Conservation (phyloP, 2,113 vertebrate genomes). For the Rhinolophus sinicus region DNA sequence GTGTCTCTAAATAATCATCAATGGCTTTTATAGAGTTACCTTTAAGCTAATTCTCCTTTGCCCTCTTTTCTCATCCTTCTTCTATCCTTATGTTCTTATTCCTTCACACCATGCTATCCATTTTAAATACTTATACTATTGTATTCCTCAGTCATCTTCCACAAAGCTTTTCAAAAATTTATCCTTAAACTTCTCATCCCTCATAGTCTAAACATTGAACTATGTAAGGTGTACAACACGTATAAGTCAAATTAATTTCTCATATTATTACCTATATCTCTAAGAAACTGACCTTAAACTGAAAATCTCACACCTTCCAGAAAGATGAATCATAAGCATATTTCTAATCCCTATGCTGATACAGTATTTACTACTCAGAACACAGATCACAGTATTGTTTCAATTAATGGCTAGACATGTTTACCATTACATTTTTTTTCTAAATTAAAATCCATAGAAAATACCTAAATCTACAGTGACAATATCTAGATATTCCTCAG, state of each 20-base stretch:
- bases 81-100: not conserved
- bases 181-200: not conserved
- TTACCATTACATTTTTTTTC: not conserved
- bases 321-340: constrained; percentile 12
- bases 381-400: not conserved
- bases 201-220: not conserved
- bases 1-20: constrained; percentile 47
- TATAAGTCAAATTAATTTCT: constrained; percentile 3
- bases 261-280: not conserved
- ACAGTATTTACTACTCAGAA: not conserved
- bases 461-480: not conserved
- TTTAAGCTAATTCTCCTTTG: constrained; percentile 40
- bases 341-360: not conserved
- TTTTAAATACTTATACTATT: not conserved
- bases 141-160: not conserved
- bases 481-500: not conserved
- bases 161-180: constrained; percentile 1
- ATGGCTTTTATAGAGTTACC: constrained; percentile 41
- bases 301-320: not conserved
- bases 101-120: not conserved
- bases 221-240: not conserved
- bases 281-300: constrained; percentile 33
- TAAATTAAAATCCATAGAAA: constrained; percentile 25
- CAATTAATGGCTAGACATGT: not conserved
- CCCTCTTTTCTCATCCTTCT: constrained; percentile 13